Base-by-base conservation (phyloP, 2,888 invertebrate genomes). In the Thereva nobilitata region DNA sequence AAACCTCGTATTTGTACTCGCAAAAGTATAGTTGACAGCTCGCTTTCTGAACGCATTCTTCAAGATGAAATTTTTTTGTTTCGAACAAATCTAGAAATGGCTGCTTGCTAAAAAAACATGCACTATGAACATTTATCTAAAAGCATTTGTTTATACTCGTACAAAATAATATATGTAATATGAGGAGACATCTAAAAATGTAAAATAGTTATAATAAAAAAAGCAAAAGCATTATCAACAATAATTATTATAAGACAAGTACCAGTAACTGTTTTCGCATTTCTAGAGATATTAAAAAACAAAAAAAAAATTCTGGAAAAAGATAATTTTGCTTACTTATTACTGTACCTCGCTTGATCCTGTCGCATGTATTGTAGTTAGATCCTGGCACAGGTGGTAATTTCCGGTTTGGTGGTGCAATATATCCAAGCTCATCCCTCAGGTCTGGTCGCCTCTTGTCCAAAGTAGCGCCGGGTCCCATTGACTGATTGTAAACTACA, bases 351-450 rank as follows among this genome's bases (percentile, higher is more conserved):
- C 94, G 87, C 86, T 94, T 94, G 84, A 94, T 93, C 77, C 94
- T 86, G 83, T 95, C 94, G 82, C 94, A 94, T 40, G 94, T 95
- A 81, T 93, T 94, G 84, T 94, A 94, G 83, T 94, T 94, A 65
- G 93, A 93, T 73, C 94, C 94, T 64, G 94, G 94, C 5, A 95
- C 94, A 34, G 95, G 95, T 1, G 95, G 94, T 67, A 94, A 85
- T 81, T 95, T 95, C 74, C 94, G 86, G 82, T 95, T 95, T 64
- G 94, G 95, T 34, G 95, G 94, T 0, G 95, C 93, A 80, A 95
- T 95, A 83, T 95, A 95, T 65, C 94, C 95, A 41, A 95, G 85
- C 79, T 95, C 94, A 78, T 94, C 94, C 40, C 93, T 87, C 40
- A 94, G 84, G 73, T 89, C 89, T 0, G 92, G 92, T 71, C 92